phyloP scores from a whole-genome alignment of 2,888 invertebrate species.

The Chrysolina americana region DNA sequence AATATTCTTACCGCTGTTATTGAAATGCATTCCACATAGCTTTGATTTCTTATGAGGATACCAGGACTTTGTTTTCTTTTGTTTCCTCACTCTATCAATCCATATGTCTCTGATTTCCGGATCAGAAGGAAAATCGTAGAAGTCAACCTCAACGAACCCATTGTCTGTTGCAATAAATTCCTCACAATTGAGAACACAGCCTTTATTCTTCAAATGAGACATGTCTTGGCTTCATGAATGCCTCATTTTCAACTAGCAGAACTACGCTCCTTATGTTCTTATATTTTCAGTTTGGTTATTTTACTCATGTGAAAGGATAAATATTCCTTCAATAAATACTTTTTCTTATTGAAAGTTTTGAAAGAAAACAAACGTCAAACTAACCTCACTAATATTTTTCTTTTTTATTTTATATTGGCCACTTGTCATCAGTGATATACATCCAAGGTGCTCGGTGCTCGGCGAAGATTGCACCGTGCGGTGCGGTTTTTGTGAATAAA shows the following conservation, averaged over 20 bases:
- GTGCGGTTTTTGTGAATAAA: too few species aligned
- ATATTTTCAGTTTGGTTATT: neutral
- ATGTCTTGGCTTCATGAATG: neutral
- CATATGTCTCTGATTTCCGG: conserved; percentile 9
- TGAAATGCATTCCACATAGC: conserved; percentile 22
- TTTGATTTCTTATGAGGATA: conserved; percentile 2
- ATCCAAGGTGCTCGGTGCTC: neutral
- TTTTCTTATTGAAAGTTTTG: neutral
- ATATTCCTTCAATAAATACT: too few species aligned
- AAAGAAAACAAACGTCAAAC: neutral
- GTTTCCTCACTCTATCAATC: conserved; percentile 26
- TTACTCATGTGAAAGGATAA: neutral
- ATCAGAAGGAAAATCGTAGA: conserved; percentile 25
- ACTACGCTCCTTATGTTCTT: neutral
- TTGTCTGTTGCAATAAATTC: conserved; percentile 17
- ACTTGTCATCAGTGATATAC: neutral
- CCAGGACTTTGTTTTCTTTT: conserved; percentile 16
- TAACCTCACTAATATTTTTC: neutral
- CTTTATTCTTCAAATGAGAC: conserved; percentile 4
- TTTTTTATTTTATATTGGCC: neutral
- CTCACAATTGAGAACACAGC: conserved; percentile 17
- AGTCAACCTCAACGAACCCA: conserved; percentile 19
- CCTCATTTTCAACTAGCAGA: neutral
- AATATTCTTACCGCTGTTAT: conserved; percentile 13
- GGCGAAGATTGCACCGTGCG: too few species aligned